A percentile compares a stretch with the other conserved stretches of the same genome.
phyloP scores from a whole-genome alignment of 2,113 vertebrate genomes.

The Oncorhynchus gorbuscha region DNA sequence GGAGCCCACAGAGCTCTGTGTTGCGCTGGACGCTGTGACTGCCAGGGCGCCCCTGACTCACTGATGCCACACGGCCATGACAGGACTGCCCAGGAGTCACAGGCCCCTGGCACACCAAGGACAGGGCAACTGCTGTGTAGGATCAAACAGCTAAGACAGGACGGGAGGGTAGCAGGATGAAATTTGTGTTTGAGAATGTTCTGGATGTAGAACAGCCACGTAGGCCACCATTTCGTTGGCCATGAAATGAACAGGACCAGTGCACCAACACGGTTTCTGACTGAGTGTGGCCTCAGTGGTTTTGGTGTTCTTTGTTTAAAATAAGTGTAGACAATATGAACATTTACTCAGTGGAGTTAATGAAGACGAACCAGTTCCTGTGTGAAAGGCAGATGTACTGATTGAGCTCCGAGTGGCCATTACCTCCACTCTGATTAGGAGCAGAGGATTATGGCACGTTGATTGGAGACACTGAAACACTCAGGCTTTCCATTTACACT shows the following conservation, averaged over 20 bases:
- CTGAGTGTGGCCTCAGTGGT: not conserved
- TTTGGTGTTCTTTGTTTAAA: not conserved
- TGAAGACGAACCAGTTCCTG: conserved; percentile 53
- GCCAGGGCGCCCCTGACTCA: not conserved
- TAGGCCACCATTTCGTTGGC: not conserved
- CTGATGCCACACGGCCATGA: not conserved
- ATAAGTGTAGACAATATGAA: not conserved
- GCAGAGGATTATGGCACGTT: conserved; percentile 50
- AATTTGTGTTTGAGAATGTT: not conserved
- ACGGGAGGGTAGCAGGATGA: not conserved
- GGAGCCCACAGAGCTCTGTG: not conserved
- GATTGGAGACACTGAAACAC: conserved; percentile 41
- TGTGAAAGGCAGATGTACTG: conserved; percentile 50
- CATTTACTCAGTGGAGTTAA: conserved; percentile 35
- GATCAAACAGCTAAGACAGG: not conserved
- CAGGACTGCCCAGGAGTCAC: not conserved
- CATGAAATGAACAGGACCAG: not conserved
- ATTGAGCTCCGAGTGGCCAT: conserved; percentile 60
- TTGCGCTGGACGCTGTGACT: not conserved
- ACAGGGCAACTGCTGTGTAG: not conserved
- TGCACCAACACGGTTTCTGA: not conserved
- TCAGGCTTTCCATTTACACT: too few relatives aligned
- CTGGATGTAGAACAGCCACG: not conserved
- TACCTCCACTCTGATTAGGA: conserved; percentile 65
- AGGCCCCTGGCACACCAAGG: too few relatives aligned